phyloP scores from a whole-genome alignment of 2,797 vertebrate genomes.

The Vireo griseus region DNA sequence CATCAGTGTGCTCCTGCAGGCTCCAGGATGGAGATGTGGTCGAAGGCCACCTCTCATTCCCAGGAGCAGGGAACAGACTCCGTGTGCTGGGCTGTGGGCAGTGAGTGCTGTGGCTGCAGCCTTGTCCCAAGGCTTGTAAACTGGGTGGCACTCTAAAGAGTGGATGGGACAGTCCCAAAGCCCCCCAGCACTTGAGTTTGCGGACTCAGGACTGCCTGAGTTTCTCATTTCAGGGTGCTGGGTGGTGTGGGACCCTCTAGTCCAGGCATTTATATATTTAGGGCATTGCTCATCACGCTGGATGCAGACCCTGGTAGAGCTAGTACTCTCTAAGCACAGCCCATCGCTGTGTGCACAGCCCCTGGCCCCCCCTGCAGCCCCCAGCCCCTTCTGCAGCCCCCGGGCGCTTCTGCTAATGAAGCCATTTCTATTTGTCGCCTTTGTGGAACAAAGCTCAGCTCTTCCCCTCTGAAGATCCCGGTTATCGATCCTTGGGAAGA shows the following conservation, averaged over 20 bases:
- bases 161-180: background rate
- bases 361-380: background rate
- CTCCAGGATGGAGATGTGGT: background rate
- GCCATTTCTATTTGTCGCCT: background rate
- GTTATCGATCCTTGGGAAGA: background rate
- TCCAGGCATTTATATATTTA: fast-evolving
- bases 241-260: background rate
- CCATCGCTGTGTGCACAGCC: background rate
- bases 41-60: fast-evolving
- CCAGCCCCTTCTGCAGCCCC: background rate
- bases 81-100: fast-evolving
- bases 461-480: slow-evolving; percentile 18
- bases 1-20: background rate
- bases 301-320: fast-evolving
- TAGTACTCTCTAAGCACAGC: background rate
- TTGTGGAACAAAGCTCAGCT: slow-evolving; percentile 28
- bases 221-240: background rate
- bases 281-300: fast-evolving
- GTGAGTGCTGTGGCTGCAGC: background rate
- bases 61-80: fast-evolving
- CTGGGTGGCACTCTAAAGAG: background rate
- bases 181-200: fast-evolving
- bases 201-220: background rate
- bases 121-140: fast-evolving
- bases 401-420: background rate